These are phyloP conservation scores for Rotaria magnacalcarata DNA, from an alignment of 2,888 invertebrate species.

Conservation along the genomic window DNA sequence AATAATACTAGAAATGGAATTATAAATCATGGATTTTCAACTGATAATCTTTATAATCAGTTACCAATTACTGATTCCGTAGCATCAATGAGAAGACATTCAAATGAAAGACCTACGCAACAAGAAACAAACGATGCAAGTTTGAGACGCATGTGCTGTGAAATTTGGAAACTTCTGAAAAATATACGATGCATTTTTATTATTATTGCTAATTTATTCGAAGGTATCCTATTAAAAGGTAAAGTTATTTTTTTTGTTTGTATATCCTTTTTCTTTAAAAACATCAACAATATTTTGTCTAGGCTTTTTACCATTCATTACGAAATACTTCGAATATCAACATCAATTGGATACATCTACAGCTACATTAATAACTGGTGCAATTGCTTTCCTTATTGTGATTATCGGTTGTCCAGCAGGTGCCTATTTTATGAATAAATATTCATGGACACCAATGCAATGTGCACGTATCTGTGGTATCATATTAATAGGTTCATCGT, in stretches of 20 bases:
- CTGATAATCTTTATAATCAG: background rate
- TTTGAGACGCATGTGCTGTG: background rate
- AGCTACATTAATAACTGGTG: constrained; percentile 43
- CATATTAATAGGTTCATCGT: background rate
- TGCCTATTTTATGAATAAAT: constrained; percentile 11
- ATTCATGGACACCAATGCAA: constrained; percentile 14
- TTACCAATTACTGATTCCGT: background rate
- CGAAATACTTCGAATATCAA: constrained; percentile 43
- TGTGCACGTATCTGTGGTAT: constrained; percentile 8
- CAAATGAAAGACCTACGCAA: no score
- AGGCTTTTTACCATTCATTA: constrained; percentile 40
- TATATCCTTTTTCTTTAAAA: no score
- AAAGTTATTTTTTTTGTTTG: background rate
- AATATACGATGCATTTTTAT: background rate
- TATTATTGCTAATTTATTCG: background rate
- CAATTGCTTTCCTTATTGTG: background rate
- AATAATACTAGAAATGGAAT: background rate
- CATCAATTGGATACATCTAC: constrained; percentile 39
- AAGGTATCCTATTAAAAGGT: constrained; percentile 2
- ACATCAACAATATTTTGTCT: background rate
- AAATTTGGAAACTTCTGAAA: background rate
- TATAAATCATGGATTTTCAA: background rate
- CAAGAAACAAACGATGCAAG: background rate
- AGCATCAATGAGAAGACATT: no score
- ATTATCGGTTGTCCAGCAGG: constrained; percentile 2